Percentiles rank a stretch among this genome's conserved stretches.
Evolutionary conservation across 2,797 vertebrate species (phyloP).

Genomic region (Xenopus petersii): DNA sequence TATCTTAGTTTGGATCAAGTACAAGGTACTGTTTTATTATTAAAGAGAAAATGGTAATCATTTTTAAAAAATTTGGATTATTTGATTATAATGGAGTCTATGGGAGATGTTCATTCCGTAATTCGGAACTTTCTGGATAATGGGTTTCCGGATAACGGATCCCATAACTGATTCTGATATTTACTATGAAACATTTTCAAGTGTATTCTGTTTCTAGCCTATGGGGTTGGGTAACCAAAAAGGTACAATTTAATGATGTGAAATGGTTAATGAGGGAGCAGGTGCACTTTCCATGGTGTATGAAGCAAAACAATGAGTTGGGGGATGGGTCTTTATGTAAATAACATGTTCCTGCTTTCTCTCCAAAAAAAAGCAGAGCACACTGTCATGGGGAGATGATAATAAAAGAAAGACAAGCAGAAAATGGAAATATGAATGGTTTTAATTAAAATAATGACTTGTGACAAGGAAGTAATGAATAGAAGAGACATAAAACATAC

Average conservation of each 20-base stretch:
- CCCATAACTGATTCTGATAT: no score
- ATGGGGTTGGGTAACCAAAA: not conserved
- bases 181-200: no score
- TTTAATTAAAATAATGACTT: conserved; percentile 20
- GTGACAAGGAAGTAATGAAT: conserved; percentile 8
- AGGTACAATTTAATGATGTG: conserved; percentile 13
- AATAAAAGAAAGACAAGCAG: not conserved
- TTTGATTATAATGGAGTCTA: no score
- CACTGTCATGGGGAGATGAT: not conserved
- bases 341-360: conserved; percentile 1
- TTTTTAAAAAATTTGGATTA: no score
- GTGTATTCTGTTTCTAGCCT: not conserved
- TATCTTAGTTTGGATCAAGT: no score
- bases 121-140: no score
- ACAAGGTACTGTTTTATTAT: no score
- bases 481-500: not conserved
- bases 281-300: conserved; percentile 21
- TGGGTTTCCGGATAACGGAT: no score
- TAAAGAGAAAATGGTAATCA: no score
- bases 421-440: conserved; percentile 6
- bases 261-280: conserved; percentile 29
- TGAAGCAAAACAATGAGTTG: not conserved
- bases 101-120: no score
- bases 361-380: not conserved
- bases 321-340: conserved; percentile 8